A percentile compares a stretch with the other conserved stretches of the same genome.
These are phyloP conservation scores for Phylloscopus collybita DNA, from an alignment of 2,797 vertebrate species.

Conservation along the genomic window DNA sequence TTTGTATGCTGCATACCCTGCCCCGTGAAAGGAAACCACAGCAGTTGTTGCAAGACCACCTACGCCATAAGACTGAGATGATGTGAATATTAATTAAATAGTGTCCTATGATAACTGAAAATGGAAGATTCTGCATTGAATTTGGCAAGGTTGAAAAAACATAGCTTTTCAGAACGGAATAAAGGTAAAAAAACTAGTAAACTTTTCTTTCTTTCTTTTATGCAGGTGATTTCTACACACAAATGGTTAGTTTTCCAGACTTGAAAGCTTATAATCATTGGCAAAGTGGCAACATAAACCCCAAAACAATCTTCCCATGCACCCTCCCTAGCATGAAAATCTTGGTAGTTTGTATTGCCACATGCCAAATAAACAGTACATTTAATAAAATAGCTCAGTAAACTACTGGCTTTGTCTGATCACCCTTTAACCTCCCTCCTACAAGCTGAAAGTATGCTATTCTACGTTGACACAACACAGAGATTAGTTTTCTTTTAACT, in stretches of 20 bases:
- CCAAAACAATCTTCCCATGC: neutral
- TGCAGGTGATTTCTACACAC: neutral
- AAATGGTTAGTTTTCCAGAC: neutral
- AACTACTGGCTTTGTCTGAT: neutral
- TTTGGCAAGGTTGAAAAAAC: neutral
- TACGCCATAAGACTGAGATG: neutral
- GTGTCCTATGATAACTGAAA: neutral
- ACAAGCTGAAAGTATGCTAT: neutral
- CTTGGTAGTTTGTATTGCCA: neutral
- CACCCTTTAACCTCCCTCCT: neutral
- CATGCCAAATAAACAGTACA: neutral
- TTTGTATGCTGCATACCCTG: accelerated
- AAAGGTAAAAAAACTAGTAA: neutral
- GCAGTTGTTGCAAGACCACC: neutral
- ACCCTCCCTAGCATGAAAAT: neutral
- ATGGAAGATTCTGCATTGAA: neutral
- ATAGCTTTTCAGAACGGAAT: accelerated
- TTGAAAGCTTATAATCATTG: neutral
- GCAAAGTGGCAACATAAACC: neutral
- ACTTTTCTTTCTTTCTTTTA: neutral
- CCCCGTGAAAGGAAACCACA: accelerated
- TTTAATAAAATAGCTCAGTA: neutral
- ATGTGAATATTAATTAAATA: neutral
- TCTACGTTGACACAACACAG: neutral
- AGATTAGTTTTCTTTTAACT: neutral